Evolutionary conservation across 2,113 vertebrate genomes (phyloP), one percentile per base, ranked within the genome.

Genomic region (Percina caprodes): DNA sequence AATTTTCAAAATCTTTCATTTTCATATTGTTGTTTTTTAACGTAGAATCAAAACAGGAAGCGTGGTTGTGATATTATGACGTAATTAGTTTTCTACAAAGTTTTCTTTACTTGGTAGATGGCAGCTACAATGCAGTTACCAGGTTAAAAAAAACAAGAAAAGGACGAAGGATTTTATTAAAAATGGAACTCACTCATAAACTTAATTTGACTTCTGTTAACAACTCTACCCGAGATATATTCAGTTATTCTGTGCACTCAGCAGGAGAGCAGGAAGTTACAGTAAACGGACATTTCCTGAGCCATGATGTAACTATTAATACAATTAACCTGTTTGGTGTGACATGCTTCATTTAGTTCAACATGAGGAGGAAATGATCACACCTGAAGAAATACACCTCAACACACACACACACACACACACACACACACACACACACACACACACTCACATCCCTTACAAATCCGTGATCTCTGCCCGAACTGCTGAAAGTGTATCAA

Each of bases 331-430:
- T 42, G 19, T 12, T 52, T 14, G 46, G 6, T 15, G 48, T 10
- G 65, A 55, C 69, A 6, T 1, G 49, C 39, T 52, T 74, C 71
- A 56, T 80, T 76, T 33, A 73, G 24, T 39, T 56, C 51, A 39
- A 15, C 55, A n/a, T 24, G 54, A 60, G 30, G 61, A 77, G 79
- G 82, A 82, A 55, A 73, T 9, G 39, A 69, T 60, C 18, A 45
- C 49, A 46, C 79, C 79, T 59, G 23, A 49, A 74, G 49, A 45
- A 60, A 19, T 54, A 48, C 46, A 30, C 69, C 16, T 30, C 2
- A 5, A 45, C 8, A 56, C 23, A 19, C 54, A 30, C 12, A 24
- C 18, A 18, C 23, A n/a, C n/a, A n/a, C n/a, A n/a, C n/a, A n/a
- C n/a, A n/a, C n/a, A n/a, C n/a, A 48, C 24, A 18, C 26, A 35